phyloP scores from a whole-genome alignment of 2,797 vertebrate species.

The Hemibagrus guttatus region DNA sequence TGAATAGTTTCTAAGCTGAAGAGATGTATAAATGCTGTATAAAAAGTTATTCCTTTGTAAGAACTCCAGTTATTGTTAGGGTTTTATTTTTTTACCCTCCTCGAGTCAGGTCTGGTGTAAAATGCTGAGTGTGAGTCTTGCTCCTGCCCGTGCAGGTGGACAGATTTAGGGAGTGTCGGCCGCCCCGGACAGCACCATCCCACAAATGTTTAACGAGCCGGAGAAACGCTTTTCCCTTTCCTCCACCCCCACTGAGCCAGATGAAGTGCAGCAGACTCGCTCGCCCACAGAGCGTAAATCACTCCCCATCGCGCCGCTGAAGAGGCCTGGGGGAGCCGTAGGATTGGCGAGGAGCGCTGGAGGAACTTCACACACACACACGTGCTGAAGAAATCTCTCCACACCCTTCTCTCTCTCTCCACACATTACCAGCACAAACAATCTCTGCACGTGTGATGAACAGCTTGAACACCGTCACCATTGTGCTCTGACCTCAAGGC shows the following conservation, averaged over 20 bases:
- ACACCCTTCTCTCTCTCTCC: slow-evolving; percentile 38
- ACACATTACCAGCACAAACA: slow-evolving; percentile 42
- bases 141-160: slow-evolving; percentile 52
- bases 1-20: no score
- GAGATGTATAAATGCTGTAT: no score
- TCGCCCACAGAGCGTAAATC: slow-evolving; percentile 56
- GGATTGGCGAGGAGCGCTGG: slow-evolving; percentile 25
- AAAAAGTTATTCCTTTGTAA: slow-evolving; percentile 32
- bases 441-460: slow-evolving; percentile 26
- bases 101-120: not conserved
- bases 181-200: slow-evolving; percentile 39
- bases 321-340: slow-evolving; percentile 45
- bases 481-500: not conserved
- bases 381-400: slow-evolving; percentile 33
- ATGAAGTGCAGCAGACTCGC: slow-evolving; percentile 55
- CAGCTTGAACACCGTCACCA: not conserved
- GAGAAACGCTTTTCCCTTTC: slow-evolving; percentile 52
- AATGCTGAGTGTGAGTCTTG: slow-evolving; percentile 51
- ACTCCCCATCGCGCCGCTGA: slow-evolving; percentile 41
- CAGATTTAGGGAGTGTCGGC: slow-evolving; percentile 58
- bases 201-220: slow-evolving; percentile 62
- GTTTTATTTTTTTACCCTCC: not conserved
- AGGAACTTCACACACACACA: slow-evolving; percentile 18
- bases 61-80: not conserved
- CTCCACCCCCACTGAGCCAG: slow-evolving; percentile 34